Conservation (phyloP, 2,113 vertebrate genomes). For the Tychaedon coryphoeus region DNA sequence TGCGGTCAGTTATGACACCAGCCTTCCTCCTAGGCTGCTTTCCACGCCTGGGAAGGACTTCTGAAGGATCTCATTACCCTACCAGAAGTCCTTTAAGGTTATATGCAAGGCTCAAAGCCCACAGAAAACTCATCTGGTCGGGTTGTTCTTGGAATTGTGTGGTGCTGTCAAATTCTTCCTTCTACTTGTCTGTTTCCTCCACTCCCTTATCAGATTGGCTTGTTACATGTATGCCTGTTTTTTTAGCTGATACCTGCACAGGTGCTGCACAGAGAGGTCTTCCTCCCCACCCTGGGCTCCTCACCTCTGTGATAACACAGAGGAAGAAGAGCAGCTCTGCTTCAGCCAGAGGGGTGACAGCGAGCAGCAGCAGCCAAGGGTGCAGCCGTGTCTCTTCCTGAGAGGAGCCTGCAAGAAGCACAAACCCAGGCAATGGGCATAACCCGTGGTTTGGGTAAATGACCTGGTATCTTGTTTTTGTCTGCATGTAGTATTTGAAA, state of each 20-base stretch:
- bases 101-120: neutral
- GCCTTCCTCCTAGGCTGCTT: neutral
- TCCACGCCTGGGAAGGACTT: neutral
- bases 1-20: neutral
- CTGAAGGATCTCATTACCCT: neutral
- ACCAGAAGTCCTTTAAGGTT: neutral
- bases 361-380: neutral
- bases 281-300: neutral
- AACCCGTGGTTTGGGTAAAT: neutral
- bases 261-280: neutral
- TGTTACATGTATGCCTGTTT: accelerated
- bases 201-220: neutral
- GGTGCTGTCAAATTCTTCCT: neutral
- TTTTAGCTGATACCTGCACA: neutral
- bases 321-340: neutral
- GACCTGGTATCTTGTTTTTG: neutral
- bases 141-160: too few species aligned
- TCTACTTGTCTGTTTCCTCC: neutral
- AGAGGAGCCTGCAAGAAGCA: neutral
- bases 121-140: neutral
- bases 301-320: neutral
- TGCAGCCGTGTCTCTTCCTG: neutral
- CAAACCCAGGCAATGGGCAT: neutral
- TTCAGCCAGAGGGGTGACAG: neutral
- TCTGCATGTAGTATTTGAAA: neutral